Base-by-base conservation (phyloP, 2,888 invertebrate species). In the Oscheius sp. region DNA sequence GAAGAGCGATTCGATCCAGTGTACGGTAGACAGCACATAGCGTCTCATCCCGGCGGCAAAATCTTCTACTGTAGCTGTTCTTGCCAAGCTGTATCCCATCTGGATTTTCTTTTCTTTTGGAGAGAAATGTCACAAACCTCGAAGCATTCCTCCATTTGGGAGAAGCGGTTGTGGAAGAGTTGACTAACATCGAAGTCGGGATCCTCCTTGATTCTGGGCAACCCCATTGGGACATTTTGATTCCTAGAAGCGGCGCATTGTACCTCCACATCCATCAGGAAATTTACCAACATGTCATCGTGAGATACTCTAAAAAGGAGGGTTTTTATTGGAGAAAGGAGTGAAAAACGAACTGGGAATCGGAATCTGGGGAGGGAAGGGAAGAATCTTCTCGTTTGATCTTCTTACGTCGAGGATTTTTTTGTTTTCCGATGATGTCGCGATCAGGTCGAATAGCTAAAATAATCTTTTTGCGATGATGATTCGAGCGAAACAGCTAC, bases 351-450 rank as follows among this genome's bases (percentile, higher is more conserved):
- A 17, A 70, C 70, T 45, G 55, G 20, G 70, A 65, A 3, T 69
- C 69, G 29, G 34, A 29, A 23, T 34, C 65, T 1, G 83, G 84
- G 3, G 82, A 82, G 10, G 82, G 82, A 25, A 82, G 73, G 8
- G 74, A 76, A 20, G 78, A 73, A 20, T 82, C 82, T 34, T 81
- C 81, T n/a, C 68, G 42, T 65, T 79, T 79, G 63, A 82, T 66
- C 67, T 84, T 84, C 63, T 83, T 76, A 63, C 83, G 77, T 17
- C 85, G 72, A 25, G 85, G 85, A 67, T 85, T 85, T 71, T 86
- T 84, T 72, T 85, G 85, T 69, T 85, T 85, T 3, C 85, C 85
- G 58, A 85, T 85, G 61, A 85, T 73, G 70, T 85, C 85, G 1
- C 85, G 74, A 55, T 85, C 85, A 2, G 85, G 85, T 1, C 85